Evolutionary conservation across 2,113 vertebrate species (phyloP).

Genomic region (Pseudorasbora parva): DNA sequence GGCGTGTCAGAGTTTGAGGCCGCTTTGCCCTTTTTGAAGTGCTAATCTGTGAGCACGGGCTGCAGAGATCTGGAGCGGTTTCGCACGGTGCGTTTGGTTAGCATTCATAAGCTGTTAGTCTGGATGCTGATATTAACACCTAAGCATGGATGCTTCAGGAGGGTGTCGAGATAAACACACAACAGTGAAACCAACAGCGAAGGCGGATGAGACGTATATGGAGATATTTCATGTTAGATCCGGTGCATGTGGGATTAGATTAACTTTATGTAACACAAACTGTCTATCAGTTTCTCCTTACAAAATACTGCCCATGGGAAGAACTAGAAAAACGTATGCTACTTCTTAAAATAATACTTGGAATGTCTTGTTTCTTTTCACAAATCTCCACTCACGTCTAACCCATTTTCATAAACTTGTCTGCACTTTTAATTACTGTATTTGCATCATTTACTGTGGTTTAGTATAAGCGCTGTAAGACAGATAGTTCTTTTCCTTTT

Average conservation of each 20-base stretch:
- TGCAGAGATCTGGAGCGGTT: constrained; percentile 28
- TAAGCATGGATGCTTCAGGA: neutral
- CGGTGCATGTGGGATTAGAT: neutral
- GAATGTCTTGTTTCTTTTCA: no score
- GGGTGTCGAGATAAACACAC: constrained; percentile 8
- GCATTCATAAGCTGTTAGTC: constrained; percentile 11
- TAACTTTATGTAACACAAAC: neutral
- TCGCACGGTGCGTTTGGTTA: neutral
- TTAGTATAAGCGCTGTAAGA: no score
- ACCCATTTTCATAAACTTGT: no score
- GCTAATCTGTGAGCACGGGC: constrained; percentile 22
- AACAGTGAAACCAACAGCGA: neutral
- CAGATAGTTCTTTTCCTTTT: no score
- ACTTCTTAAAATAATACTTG: neutral
- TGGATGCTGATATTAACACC: neutral
- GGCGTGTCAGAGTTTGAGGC: constrained; percentile 33
- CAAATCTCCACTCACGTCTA: no score
- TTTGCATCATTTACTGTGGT: no score
- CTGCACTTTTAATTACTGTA: no score
- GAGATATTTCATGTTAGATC: neutral
- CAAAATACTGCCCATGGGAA: neutral
- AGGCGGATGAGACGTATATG: no score
- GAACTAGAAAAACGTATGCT: neutral
- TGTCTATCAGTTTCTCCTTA: neutral
- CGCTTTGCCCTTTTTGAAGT: constrained; percentile 36